Evolutionary conservation across 2,888 invertebrate genomes (phyloP), one percentile per base, ranked within the genome.

Genomic region (Perithous albicinctus): DNA sequence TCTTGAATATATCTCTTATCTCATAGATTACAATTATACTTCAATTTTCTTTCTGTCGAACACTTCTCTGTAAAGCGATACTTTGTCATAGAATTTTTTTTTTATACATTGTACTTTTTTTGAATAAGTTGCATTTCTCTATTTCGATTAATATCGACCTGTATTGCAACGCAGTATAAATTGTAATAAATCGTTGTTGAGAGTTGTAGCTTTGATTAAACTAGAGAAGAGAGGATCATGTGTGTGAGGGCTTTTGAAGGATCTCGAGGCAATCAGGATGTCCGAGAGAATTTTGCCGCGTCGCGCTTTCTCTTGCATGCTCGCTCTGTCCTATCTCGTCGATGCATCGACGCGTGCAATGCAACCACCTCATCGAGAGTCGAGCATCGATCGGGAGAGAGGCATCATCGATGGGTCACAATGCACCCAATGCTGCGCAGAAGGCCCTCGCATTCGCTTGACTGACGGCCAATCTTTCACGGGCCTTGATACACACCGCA

Each of bases 401-500:
- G 73, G 59, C 69, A 78, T 78, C 66, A 73, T 67, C 66, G 75
- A 56, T 66, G 75, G 64, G 35, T 78, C 70, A 64, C 84, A 84
- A 84, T 87, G 86, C 85, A 75, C 66, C 80, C 85, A 83, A 56
- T 46, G 46, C 10, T 54, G 35, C 63, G 70, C 67, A 63, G 77
- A 83, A 78, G 38, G 66, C 32, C 43, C 43, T 26, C 63, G 38
- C 70, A 66, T 41, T 46, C 54, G 67, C 41, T 26, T 87, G 88
- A 88, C 80, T 88, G 88, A 88, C 88, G 87, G 86, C 86, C 85
- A 87, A 87, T 88, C 87, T 86, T 86, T 84, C 83, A 81, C 75
- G 81, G 67, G 61, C 70, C 63, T 80, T 59, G 51, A 72, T 82
- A 64, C 46, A 64, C 46, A 41, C 70, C 72, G 72, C 77, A 67